Conservation (phyloP, 2,797 vertebrate species). For the Sternarchorhynchus goeldii region DNA sequence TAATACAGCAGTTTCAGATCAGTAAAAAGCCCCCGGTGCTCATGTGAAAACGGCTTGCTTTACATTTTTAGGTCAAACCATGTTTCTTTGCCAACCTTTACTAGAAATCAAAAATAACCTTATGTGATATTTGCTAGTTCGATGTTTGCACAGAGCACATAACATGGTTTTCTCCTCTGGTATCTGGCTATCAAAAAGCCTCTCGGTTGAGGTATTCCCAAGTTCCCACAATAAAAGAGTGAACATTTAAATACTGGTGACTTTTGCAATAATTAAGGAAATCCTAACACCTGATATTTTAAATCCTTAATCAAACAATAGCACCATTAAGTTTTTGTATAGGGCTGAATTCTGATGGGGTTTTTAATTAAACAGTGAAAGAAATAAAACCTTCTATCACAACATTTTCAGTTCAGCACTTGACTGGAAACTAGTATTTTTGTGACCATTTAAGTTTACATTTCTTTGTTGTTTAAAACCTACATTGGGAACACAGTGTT, state of each 20-base stretch:
- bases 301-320: neutral
- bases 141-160: neutral
- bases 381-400: neutral
- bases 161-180: neutral
- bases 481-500: conserved; percentile 33
- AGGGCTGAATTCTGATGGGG: neutral
- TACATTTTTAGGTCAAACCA: neutral
- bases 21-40: neutral
- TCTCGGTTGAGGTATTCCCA: neutral
- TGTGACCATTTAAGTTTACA: neutral
- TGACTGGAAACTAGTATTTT: neutral
- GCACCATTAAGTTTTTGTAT: neutral
- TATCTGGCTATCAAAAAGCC: neutral
- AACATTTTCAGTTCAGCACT: neutral
- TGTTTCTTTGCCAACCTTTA: neutral
- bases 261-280: conserved; percentile 4
- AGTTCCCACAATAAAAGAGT: neutral
- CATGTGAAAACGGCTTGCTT: neutral
- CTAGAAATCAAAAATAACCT: neutral
- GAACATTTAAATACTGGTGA: neutral
- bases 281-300: neutral
- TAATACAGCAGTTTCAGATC: neutral
- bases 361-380: neutral
- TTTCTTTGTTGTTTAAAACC: conserved; percentile 18
- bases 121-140: neutral